A percentile compares a stretch with the other conserved stretches of the same genome.
These are phyloP conservation scores for Bucorvus abyssinicus DNA, from an alignment of 2,797 vertebrate species.

Conservation along the genomic window DNA sequence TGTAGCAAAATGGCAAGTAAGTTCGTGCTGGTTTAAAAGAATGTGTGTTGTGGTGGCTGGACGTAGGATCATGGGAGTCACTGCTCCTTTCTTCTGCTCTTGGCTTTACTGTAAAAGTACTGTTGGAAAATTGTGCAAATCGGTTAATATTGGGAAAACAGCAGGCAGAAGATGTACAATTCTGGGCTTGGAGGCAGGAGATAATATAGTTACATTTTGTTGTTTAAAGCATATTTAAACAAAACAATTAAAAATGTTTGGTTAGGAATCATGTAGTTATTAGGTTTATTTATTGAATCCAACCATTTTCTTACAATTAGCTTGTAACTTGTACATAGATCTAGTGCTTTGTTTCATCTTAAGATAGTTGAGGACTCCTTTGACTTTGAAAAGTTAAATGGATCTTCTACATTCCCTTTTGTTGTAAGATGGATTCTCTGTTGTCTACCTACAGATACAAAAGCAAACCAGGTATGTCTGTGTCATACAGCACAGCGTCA, in stretches of 20 bases:
- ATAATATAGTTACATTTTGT: background rate
- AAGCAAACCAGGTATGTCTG: constrained; percentile 21
- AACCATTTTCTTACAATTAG: background rate
- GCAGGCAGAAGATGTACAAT: background rate
- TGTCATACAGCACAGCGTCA: constrained; percentile 23
- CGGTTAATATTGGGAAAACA: background rate
- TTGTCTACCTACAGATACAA: constrained; percentile 3
- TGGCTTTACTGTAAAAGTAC: background rate
- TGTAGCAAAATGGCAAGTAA: background rate
- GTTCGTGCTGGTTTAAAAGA: background rate
- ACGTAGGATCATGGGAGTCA: background rate
- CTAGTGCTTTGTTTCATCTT: constrained; percentile 22
- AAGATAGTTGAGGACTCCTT: constrained; percentile 4
- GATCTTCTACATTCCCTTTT: constrained; percentile 16
- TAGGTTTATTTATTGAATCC: background rate
- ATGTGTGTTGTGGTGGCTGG: background rate
- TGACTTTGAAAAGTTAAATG: background rate
- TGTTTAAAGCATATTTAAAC: background rate
- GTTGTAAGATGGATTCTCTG: constrained; percentile 30
- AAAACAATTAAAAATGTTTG: background rate
- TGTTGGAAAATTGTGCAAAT: background rate
- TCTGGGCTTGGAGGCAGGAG: background rate
- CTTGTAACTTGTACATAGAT: background rate
- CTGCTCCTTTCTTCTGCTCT: background rate
- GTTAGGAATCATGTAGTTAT: background rate